These are phyloP conservation scores for Mobula hypostoma DNA, from an alignment of 2,113 vertebrate genomes.

Conservation along the genomic window DNA sequence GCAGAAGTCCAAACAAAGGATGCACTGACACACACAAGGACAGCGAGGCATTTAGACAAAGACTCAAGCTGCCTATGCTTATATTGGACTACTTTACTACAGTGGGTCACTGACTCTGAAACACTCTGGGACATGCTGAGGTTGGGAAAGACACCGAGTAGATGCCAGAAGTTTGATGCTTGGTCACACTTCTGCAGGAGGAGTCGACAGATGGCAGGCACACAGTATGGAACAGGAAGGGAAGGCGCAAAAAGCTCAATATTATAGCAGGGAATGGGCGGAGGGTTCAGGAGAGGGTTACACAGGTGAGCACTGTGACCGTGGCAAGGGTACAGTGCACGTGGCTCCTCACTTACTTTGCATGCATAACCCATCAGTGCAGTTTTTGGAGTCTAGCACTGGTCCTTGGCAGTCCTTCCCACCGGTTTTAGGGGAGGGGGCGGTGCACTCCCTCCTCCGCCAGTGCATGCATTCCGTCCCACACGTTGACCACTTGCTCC, in stretches of 20 bases:
- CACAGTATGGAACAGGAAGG: background rate
- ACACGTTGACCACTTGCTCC: constrained; percentile 93
- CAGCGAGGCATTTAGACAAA: background rate
- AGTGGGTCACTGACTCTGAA: background rate
- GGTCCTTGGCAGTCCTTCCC: constrained; percentile 85
- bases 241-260: background rate
- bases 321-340: too few relatives aligned
- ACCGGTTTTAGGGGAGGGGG: constrained; percentile 80
- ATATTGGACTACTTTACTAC: background rate
- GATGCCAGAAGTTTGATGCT: background rate
- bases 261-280: background rate
- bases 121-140: background rate
- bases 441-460: constrained; percentile 82
- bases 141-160: background rate
- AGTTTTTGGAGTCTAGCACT: constrained; percentile 88
- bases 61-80: background rate
- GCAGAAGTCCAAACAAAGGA: too few relatives aligned
- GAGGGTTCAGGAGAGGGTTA: background rate
- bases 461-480: constrained; percentile 92
- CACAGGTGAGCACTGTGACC: background rate
- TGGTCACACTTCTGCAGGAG: too few relatives aligned
- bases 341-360: constrained; percentile 70
- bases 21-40: background rate
- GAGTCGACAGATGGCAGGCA: background rate
- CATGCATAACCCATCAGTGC: constrained; percentile 89